These are phyloP conservation scores for Columba janthina DNA, from an alignment of 2,113 vertebrate genomes.

Conservation along the genomic window DNA sequence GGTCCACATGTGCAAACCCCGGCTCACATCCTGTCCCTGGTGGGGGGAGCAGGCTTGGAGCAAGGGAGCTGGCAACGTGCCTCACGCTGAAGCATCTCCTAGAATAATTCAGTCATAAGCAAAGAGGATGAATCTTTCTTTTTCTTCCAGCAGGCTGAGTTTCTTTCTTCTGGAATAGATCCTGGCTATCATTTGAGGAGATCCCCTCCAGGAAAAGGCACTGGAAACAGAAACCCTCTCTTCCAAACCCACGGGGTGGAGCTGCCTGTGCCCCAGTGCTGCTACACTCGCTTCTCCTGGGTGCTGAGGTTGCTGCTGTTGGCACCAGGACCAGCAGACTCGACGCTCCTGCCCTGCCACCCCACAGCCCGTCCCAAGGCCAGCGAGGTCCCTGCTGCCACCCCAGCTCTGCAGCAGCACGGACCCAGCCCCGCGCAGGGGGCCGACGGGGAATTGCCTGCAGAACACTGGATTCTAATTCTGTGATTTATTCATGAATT, in stretches of 20 bases:
- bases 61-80: constrained; percentile 38
- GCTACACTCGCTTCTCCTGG: rapidly evolving
- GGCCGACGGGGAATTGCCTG: not conserved
- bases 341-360: not conserved
- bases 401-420: not conserved
- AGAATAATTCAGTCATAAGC: constrained; percentile 26
- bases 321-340: rapidly evolving
- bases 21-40: constrained; percentile 31
- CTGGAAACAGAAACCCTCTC: constrained; percentile 15
- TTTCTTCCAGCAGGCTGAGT: constrained; percentile 30
- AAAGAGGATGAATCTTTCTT: constrained; percentile 25
- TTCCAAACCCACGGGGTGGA: constrained; percentile 7
- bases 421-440: not conserved
- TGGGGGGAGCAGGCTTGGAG: constrained; percentile 26
- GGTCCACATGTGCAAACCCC: not conserved
- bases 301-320: not conserved
- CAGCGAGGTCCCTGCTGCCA: not conserved
- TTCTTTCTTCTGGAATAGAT: constrained; percentile 45
- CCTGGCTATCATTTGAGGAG: constrained; percentile 33
- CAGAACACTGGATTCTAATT: not conserved
- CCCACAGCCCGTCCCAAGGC: not conserved
- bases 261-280: not conserved
- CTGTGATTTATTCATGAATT: not conserved
- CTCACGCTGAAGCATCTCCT: constrained; percentile 24
- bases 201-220: constrained; percentile 45